phyloP scores from a whole-genome alignment of 2,113 vertebrate genomes.

The Atractosteus spatula region DNA sequence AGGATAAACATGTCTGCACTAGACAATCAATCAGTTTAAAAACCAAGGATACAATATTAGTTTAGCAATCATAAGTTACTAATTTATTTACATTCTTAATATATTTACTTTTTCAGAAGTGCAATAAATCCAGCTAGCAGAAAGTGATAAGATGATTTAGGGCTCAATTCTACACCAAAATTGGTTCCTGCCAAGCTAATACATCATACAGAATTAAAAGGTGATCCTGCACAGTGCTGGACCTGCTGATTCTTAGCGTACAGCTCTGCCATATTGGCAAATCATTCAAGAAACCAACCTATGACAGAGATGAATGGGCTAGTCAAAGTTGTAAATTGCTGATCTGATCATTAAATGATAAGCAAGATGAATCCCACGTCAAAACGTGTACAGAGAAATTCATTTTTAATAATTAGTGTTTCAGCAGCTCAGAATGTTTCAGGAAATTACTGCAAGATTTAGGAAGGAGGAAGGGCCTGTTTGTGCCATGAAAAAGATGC shows the following conservation, averaged over 20 bases:
- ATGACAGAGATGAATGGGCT: slow-evolving; percentile 66
- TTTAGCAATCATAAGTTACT: slow-evolving; percentile 37
- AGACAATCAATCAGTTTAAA: slow-evolving; percentile 49
- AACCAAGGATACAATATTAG: slow-evolving; percentile 51
- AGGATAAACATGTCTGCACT: slow-evolving; percentile 12
- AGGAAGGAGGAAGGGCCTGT: slow-evolving; percentile 21
- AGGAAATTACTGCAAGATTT: slow-evolving; percentile 48
- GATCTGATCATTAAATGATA: slow-evolving; percentile 51
- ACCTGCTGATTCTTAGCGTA: slow-evolving; percentile 34
- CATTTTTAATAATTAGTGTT: slow-evolving; percentile 70
- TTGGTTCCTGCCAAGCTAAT: slow-evolving; percentile 68
- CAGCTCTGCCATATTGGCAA: slow-evolving; percentile 59
- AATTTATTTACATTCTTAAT: slow-evolving; percentile 63
- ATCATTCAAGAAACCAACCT: slow-evolving; percentile 65
- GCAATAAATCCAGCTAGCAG: slow-evolving; percentile 54
- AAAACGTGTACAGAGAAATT: slow-evolving; percentile 51
- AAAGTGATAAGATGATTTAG: slow-evolving; percentile 69
- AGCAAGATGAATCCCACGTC: slow-evolving; percentile 57
- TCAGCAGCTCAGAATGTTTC: slow-evolving; percentile 53
- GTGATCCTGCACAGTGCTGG: slow-evolving; percentile 51
- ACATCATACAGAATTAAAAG: slow-evolving; percentile 72
- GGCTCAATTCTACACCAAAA: slow-evolving; percentile 65
- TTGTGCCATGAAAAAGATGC: slow-evolving; percentile 23
- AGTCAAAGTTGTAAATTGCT: slow-evolving; percentile 54
- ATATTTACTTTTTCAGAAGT: slow-evolving; percentile 50